These are phyloP conservation scores for Orchesella cincta DNA, from an alignment of 1,140 invertebrate genomes.

Conservation along the genomic window DNA sequence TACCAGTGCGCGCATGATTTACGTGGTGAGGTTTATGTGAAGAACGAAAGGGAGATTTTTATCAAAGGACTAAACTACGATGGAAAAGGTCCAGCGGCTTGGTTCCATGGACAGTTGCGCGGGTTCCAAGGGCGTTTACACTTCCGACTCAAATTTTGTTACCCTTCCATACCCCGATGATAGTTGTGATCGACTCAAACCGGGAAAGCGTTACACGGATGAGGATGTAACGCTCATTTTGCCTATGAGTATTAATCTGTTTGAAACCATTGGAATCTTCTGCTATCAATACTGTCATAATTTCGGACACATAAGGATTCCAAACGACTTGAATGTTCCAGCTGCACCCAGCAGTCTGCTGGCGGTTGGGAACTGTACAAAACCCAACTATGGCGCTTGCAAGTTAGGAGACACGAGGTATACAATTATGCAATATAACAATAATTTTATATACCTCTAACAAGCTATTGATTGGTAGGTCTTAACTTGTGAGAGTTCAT, in stretches of 20 bases:
- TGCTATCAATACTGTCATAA: conserved; percentile 21
- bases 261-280: conserved; percentile 19
- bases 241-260: not conserved
- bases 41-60: conserved; percentile 13
- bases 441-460: too few species aligned
- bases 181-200: not conserved
- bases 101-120: not conserved
- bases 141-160: not conserved
- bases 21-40: not conserved
- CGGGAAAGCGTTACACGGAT: not conserved
- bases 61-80: conserved; percentile 17
- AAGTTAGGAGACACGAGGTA: not conserved
- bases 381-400: not conserved
- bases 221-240: conserved; percentile 8
- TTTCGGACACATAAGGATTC: conserved; percentile 11
- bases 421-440: too few species aligned
- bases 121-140: not conserved
- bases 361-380: not conserved
- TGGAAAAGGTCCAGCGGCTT: conserved; percentile 9
- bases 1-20: conserved; percentile 25
- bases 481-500: too few species aligned
- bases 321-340: not conserved
- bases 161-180: not conserved
- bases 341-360: not conserved
- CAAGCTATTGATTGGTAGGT: too few species aligned